Conservation (phyloP, 2,113 vertebrate species). For the Neogobius melanostomus region DNA sequence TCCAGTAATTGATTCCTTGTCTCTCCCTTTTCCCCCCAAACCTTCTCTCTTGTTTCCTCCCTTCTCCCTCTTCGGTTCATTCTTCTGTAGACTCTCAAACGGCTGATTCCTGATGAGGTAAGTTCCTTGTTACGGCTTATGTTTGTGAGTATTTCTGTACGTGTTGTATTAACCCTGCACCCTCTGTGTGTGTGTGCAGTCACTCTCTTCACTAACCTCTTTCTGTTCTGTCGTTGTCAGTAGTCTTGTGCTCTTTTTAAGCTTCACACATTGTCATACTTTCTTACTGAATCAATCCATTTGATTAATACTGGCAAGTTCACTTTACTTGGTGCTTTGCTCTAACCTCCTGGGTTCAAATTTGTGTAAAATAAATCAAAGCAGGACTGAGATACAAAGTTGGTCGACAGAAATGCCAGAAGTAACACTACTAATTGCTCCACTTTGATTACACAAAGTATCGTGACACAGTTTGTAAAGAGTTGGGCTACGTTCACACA, state of each 20-base stretch:
- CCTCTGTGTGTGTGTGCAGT: background rate
- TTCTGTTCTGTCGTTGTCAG: conserved; percentile 4
- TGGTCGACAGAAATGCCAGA: too few species aligned
- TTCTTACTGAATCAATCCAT: too few species aligned
- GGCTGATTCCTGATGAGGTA: conserved; percentile 94
- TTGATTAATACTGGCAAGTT: too few species aligned
- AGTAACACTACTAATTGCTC: too few species aligned
- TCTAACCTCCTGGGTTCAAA: too few species aligned
- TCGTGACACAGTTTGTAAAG: background rate
- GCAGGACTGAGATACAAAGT: too few species aligned
- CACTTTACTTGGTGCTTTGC: too few species aligned
- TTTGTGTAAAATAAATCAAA: too few species aligned
- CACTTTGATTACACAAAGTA: background rate
- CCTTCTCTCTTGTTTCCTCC: conserved; percentile 8
- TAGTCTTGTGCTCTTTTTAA: conserved; percentile 15
- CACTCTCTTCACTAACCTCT: conserved; percentile 21
- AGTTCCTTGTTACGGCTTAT: conserved; percentile 57
- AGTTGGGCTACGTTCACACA: background rate
- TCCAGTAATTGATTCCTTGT: conserved; percentile 39
- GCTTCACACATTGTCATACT: background rate
- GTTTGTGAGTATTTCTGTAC: conserved; percentile 18
- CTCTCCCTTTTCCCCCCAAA: conserved; percentile 8
- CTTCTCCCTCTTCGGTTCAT: conserved; percentile 31
- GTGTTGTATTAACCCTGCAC: conserved; percentile 26
- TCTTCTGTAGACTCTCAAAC: conserved; percentile 85